Base-by-base conservation (phyloP, 2,888 invertebrate species). In the Dasypolia templi region DNA sequence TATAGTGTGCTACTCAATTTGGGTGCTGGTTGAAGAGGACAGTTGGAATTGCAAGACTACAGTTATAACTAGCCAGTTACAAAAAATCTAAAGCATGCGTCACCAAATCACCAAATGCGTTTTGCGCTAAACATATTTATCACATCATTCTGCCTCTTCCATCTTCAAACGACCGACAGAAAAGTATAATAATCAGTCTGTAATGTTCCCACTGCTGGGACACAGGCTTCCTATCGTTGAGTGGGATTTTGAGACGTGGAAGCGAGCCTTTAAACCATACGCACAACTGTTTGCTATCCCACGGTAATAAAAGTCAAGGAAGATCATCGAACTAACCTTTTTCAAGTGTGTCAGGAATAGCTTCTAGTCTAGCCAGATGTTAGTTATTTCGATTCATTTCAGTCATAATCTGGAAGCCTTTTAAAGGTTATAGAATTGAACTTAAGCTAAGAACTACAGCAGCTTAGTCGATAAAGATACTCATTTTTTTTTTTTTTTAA, bases 241-340 rank as follows among this genome's bases (percentile, higher is more conserved):
- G n/a, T n/a, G n/a, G n/a, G n/a, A n/a, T n/a, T n/a, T n/a, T n/a
- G n/a, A n/a, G n/a, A 51, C 53, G 14, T 26, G 14, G n/a, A 51
- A 26, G 7, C 17, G 53, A 17, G 3, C 17, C 26, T 55, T 29
- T n/a, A 53, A 46, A 4, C 39, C 9, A n/a, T 49, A 62, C 61
- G 9, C 26, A 53, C n/a, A 22, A 62, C 12, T 46, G 49, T 56
- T 80, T 49, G 29, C 42, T 81, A 62, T 81, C 78, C 81, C 78
- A 78, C 78, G 76, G 35, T 32, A 26, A 61, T 56, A 66, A 73
- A 75, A 53, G 81, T 81, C 76, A 78, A 67, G 62, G 46, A 75
- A 58, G 78, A 76, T 49, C 59, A 64, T 76, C 22, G 68, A 14
- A 35, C 59, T 32, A 81, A 55, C 68, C 64, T 68, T 74, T 62